phyloP scores from a whole-genome alignment of 2,888 invertebrate species.

The Labia minor region DNA sequence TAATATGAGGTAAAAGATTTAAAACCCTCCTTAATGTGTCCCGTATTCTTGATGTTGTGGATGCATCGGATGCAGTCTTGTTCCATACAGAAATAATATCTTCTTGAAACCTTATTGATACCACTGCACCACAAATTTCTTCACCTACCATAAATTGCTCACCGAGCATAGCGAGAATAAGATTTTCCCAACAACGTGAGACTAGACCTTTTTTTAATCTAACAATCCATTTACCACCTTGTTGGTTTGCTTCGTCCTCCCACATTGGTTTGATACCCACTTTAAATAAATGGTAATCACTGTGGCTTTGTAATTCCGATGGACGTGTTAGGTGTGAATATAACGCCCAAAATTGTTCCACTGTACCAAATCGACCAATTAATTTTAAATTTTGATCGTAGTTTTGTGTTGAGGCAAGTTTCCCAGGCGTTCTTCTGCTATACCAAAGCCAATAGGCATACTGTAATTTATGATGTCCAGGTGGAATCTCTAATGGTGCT shows the following conservation, averaged over 20 bases:
- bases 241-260: slow-evolving; percentile 94
- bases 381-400: slow-evolving; percentile 75
- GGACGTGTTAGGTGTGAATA: slow-evolving; percentile 88
- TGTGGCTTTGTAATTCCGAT: slow-evolving; percentile 76
- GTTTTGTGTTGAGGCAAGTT: slow-evolving; percentile 43
- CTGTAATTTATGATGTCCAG: slow-evolving; percentile 83
- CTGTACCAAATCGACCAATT: slow-evolving; percentile 77
- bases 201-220: slow-evolving; percentile 87
- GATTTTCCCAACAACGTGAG: slow-evolving; percentile 96
- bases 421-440: slow-evolving; percentile 50
- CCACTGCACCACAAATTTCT: slow-evolving; percentile 95
- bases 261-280: slow-evolving; percentile 98
- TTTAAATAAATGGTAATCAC: slow-evolving; percentile 95
- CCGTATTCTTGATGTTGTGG: slow-evolving; percentile 79
- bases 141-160: slow-evolving; percentile 98
- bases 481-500: slow-evolving; percentile 60
- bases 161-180: slow-evolving; percentile 95
- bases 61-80: slow-evolving; percentile 81
- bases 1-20: slow-evolving; percentile 82
- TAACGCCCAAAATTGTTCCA: slow-evolving; percentile 96
- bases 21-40: slow-evolving; percentile 90
- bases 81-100: slow-evolving; percentile 97
- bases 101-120: slow-evolving; percentile 89
- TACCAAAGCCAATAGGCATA: slow-evolving; percentile 92
- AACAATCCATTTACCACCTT: slow-evolving; percentile 97